Conservation (phyloP, 2,797 vertebrate species). For the Babyrousa celebensis region DNA sequence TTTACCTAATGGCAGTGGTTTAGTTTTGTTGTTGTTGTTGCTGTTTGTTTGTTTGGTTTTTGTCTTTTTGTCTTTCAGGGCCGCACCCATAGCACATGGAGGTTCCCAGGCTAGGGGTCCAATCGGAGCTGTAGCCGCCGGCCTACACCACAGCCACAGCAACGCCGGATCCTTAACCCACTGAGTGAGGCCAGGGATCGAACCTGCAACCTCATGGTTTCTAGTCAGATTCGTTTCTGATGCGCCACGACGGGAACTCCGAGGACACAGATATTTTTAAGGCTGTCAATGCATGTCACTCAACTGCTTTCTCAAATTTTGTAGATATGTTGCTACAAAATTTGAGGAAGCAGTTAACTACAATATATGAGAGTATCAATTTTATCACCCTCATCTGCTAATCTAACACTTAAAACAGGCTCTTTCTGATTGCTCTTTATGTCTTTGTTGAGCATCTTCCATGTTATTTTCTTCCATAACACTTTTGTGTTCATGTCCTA, state of each 20-base stretch:
- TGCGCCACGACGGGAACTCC: too few species aligned
- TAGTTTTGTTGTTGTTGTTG: neutral
- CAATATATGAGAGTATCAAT: neutral
- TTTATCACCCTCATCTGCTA: neutral
- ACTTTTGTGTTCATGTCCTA: neutral
- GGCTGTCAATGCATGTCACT: neutral
- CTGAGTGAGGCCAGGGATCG: too few species aligned
- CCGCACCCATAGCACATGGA: too few species aligned
- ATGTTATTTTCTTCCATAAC: slow-evolving; percentile 26
- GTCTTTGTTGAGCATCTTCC: neutral
- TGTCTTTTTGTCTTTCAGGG: too few species aligned
- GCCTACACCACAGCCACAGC: too few species aligned
- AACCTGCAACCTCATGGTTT: too few species aligned
- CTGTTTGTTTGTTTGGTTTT: neutral
- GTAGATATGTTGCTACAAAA: slow-evolving; percentile 1
- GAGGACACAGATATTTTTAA: slow-evolving; percentile 37
- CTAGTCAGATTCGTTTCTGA: too few species aligned
- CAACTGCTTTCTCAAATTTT: slow-evolving; percentile 52
- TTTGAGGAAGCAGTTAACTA: neutral
- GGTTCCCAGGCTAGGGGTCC: too few species aligned
- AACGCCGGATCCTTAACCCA: too few species aligned
- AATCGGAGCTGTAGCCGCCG: too few species aligned
- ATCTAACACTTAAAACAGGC: neutral
- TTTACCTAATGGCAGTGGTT: neutral
- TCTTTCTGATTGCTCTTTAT: neutral